These are phyloP conservation scores for Imbricaverruca yamaguchii DNA, from an alignment of 2,888 invertebrate genomes.

Conservation along the genomic window DNA sequence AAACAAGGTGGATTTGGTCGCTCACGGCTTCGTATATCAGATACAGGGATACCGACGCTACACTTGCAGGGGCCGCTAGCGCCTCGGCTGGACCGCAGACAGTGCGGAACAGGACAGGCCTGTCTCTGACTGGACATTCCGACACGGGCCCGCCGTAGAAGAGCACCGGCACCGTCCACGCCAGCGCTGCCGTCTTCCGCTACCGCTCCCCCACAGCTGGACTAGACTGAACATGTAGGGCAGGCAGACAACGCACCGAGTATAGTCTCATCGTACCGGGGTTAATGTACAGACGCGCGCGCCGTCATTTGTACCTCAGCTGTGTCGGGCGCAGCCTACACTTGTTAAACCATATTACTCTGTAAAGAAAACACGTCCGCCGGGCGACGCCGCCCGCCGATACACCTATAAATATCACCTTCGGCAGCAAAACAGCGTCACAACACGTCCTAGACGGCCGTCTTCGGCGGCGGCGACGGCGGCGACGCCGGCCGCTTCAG, in stretches of 20 bases:
- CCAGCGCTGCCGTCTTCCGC: background rate
- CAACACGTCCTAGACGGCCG: no score
- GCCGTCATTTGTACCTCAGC: constrained; percentile 4
- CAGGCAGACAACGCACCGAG: background rate
- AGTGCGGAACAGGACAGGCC: no score
- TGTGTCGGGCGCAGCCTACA: background rate
- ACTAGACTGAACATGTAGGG: constrained; percentile 10
- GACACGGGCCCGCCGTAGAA: no score
- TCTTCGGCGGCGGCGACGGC: background rate
- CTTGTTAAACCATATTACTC: background rate
- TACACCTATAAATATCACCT: background rate
- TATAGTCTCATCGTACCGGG: background rate
- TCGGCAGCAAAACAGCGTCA: background rate
- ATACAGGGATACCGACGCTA: background rate
- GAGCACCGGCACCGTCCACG: no score
- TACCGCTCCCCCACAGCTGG: background rate
- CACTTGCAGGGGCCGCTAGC: background rate
- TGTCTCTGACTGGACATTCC: no score
- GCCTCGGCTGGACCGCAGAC: background rate
- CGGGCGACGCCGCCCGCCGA: background rate
- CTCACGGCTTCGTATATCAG: background rate
- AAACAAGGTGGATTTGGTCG: constrained; percentile 14
- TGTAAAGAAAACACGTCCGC: constrained; percentile 2
- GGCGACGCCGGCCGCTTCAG: background rate
- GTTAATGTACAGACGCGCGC: background rate